Evolutionary conservation across 2,797 vertebrate genomes (phyloP).

Genomic region (Hippoglossus hippoglossus): DNA sequence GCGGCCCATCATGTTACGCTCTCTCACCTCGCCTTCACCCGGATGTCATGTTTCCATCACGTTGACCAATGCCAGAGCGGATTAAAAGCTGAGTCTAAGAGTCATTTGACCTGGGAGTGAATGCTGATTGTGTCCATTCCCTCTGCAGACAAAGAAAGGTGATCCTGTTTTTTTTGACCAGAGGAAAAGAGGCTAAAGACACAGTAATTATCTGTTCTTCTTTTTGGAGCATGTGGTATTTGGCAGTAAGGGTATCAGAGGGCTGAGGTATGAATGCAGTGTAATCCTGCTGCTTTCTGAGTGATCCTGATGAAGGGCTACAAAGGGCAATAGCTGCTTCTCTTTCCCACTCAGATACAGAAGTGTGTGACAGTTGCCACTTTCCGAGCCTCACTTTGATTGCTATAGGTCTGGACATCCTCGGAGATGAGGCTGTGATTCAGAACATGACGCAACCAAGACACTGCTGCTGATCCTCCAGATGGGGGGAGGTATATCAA

Average conservation of each 20-base stretch:
- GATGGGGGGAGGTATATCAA: slow-evolving; percentile 18
- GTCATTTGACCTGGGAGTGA: too few relatives aligned
- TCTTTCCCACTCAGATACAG: slow-evolving; percentile 15
- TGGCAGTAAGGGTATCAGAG: slow-evolving; percentile 18
- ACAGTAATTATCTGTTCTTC: not conserved
- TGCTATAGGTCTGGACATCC: not conserved
- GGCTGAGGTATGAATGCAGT: not conserved
- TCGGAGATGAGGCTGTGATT: slow-evolving; percentile 22
- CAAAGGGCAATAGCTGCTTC: slow-evolving; percentile 14
- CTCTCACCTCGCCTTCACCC: too few relatives aligned
- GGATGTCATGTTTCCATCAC: too few relatives aligned
- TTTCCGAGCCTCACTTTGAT: not conserved
- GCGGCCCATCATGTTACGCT: too few relatives aligned
- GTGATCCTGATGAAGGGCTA: slow-evolving; percentile 25
- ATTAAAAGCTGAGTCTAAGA: too few relatives aligned
- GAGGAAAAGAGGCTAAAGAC: not conserved
- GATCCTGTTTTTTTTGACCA: too few relatives aligned
- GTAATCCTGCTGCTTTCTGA: slow-evolving; percentile 20
- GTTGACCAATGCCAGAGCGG: too few relatives aligned
- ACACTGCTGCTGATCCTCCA: slow-evolving; percentile 14
- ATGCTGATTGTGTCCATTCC: too few relatives aligned
- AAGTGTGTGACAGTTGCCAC: not conserved
- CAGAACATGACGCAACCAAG: slow-evolving; percentile 13
- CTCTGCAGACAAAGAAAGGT: too few relatives aligned
- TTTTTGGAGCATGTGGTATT: slow-evolving; percentile 25